These are phyloP conservation scores for Pampus argenteus DNA, from an alignment of 2,797 vertebrate genomes.

Conservation along the genomic window DNA sequence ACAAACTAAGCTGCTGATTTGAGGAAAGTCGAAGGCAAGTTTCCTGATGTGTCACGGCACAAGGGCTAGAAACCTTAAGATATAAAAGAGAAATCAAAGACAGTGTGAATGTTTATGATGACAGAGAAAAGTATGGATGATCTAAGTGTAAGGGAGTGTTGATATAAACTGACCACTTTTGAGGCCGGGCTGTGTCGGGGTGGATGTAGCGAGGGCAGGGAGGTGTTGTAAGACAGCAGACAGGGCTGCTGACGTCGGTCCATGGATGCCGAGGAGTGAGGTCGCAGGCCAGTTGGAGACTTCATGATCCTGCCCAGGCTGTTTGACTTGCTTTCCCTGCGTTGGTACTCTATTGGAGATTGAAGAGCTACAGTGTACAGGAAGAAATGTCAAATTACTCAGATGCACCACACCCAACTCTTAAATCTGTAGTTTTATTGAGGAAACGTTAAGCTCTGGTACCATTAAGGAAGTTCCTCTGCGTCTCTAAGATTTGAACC, in stretches of 20 bases:
- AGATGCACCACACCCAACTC: not conserved
- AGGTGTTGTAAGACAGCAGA: constrained; percentile 83
- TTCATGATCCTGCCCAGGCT: constrained; percentile 85
- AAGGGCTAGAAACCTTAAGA: constrained; percentile 60
- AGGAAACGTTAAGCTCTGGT: constrained; percentile 15
- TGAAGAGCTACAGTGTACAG: constrained; percentile 85
- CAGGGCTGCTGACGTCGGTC: constrained; percentile 78
- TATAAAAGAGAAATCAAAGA: constrained; percentile 4
- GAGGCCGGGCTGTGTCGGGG: constrained; percentile 63
- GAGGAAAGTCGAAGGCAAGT: constrained; percentile 61
- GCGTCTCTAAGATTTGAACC: constrained; percentile 90
- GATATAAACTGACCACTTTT: constrained; percentile 35
- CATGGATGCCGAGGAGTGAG: constrained; percentile 84
- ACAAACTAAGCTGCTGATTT: constrained; percentile 53
- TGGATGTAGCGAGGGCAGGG: constrained; percentile 86
- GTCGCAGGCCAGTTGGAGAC: constrained; percentile 72
- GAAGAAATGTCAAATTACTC: constrained; percentile 30
- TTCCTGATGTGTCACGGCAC: constrained; percentile 25
- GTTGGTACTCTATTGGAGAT: constrained; percentile 94
- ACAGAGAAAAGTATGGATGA: not conserved
- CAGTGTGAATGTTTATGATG: not conserved
- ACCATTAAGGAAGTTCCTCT: constrained; percentile 94
- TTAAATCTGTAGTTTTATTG: not conserved
- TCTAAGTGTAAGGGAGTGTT: not conserved
- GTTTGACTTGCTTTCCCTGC: constrained; percentile 88